Percentiles rank a stretch among this genome's conserved stretches.
Conservation (phyloP, 2,888 invertebrate genomes). For the Conistra vaccinii region DNA sequence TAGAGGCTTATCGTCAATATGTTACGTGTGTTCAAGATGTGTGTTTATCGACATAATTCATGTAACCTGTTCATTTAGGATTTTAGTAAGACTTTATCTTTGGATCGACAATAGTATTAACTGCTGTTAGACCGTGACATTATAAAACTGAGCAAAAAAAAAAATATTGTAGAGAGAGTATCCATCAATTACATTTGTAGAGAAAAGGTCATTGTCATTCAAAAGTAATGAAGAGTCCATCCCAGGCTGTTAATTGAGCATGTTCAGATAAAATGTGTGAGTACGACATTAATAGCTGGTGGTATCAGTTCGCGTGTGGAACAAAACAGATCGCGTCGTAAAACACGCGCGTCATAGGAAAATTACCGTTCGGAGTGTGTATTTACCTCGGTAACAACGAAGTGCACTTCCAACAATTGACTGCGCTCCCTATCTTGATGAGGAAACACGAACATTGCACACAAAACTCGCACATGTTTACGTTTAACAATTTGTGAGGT, state of each 20-base stretch:
- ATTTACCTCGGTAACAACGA: slow-evolving; percentile 77
- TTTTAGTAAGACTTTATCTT: slow-evolving; percentile 21
- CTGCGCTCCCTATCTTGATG: slow-evolving; percentile 76
- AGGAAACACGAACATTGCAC: slow-evolving; percentile 75
- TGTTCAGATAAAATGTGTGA: slow-evolving; percentile 48
- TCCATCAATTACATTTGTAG: slow-evolving; percentile 35
- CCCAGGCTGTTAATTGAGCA: slow-evolving; percentile 51
- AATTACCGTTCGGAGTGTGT: slow-evolving; percentile 69
- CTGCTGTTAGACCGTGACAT: slow-evolving; percentile 28
- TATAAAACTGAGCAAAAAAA: slow-evolving; percentile 26
- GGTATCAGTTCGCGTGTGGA: slow-evolving; percentile 61
- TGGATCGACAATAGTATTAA: slow-evolving; percentile 30
- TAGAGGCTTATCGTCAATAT: slow-evolving; percentile 56
- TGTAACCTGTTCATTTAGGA: slow-evolving; percentile 44
- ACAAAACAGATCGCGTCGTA: slow-evolving; percentile 58
- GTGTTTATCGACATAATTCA: slow-evolving; percentile 48
- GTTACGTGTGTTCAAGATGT: slow-evolving; percentile 44
- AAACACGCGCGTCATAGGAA: slow-evolving; percentile 66
- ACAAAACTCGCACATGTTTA: slow-evolving; percentile 60
- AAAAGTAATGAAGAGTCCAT: slow-evolving; percentile 46
- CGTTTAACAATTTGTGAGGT: slow-evolving; percentile 60
- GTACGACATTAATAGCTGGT: slow-evolving; percentile 50
- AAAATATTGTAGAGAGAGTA: slow-evolving; percentile 3
- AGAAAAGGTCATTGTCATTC: slow-evolving; percentile 41
- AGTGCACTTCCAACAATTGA: slow-evolving; percentile 84